Evolutionary conservation across 2,113 vertebrate species (phyloP), one percentile per base, ranked within the genome.

Genomic region (Pan troglodytes): DNA sequence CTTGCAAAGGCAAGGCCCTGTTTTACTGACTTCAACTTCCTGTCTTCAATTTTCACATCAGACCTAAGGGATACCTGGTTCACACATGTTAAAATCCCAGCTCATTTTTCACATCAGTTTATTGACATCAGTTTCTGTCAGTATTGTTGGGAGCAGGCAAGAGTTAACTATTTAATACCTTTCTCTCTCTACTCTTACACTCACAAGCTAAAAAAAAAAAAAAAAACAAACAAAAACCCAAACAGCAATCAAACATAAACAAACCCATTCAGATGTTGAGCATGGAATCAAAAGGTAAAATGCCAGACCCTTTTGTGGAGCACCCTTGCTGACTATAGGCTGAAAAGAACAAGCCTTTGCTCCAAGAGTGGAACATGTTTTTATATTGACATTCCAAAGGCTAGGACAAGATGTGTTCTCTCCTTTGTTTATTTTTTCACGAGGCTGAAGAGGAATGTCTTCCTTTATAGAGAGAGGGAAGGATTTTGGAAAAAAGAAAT

Each of bases 11-110:
- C 38, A 75, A 88, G 52, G 70, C 23, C 14, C 84, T 72, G 30
- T 93, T 94, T 89, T 67, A 93, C 90, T 96, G 94, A 86, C 93
- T 97, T 97, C 86, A 40, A 5, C 45, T 23, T 61, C 17, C n/a
- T 17, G 18, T 89, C 87, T 80, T 76, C 52, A 35, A 70, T 72
- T 94, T 97, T 94, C 94, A 83, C 75, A 10, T 88, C 38, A 92
- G 90, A 94, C 95, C 89, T 95, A 76, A 88, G 81, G 59, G 95
- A 94, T 97, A 96, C 93, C 96, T 97, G 96, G 94, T 84, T 97
- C 96, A 61, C 97, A 98, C 50, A 98, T 97, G 97, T 80, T 92
- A 23, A 88, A 40, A 86, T 95, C 64, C 0, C 1, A 93, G 72
- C 75, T 96, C 30, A 59, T 96, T 98, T 98, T 93, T 97, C 83